phyloP scores from a whole-genome alignment of 1,140 invertebrate genomes.

The Zaprionus tsacasi region DNA sequence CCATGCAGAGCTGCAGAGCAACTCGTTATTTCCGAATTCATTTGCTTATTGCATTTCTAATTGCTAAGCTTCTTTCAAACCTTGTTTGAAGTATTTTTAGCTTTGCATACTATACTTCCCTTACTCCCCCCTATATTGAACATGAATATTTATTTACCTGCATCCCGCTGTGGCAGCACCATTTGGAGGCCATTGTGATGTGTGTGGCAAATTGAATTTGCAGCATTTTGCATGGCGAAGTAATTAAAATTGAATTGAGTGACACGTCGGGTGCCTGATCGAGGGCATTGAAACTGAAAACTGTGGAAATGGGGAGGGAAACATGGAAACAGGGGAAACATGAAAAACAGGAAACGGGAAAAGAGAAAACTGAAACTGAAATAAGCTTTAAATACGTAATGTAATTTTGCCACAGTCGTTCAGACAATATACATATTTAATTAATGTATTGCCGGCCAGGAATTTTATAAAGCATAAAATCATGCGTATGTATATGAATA shows the following conservation, averaged over 20 bases:
- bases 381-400: constrained; percentile 64
- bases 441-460: constrained; percentile 56
- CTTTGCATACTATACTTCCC: neutral
- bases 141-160: neutral
- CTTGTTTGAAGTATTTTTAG: no score
- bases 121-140: neutral
- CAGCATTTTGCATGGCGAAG: neutral
- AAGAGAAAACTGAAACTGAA: constrained; percentile 26
- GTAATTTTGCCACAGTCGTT: constrained; percentile 39
- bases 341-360: neutral
- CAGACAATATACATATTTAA: constrained; percentile 55
- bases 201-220: constrained; percentile 20
- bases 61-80: no score
- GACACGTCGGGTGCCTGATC: neutral
- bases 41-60: no score
- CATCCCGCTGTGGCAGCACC: neutral
- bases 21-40: no score
- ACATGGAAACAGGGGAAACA: neutral
- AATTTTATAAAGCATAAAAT: constrained; percentile 57
- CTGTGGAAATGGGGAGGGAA: neutral
- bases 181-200: neutral
- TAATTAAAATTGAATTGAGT: constrained; percentile 22
- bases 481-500: constrained; percentile 17
- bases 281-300: neutral
- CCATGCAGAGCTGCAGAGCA: no score